Base-by-base conservation (phyloP, 2,888 invertebrate genomes). In the Falcaria lacertinaria region DNA sequence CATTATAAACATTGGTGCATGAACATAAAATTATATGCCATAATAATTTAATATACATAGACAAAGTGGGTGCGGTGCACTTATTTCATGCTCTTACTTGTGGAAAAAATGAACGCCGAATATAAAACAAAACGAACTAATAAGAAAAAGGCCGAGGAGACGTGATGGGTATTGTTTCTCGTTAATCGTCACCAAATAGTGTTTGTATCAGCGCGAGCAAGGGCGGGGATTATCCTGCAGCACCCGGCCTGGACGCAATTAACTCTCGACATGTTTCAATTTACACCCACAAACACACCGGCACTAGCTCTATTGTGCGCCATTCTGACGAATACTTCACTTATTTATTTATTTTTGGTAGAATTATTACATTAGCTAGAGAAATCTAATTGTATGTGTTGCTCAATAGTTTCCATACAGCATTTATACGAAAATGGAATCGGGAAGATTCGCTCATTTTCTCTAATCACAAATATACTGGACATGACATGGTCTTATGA, bases 241-340 rank as follows among this genome's bases (percentile, higher is more conserved):
- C 51, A 50, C 50, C 45, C 35, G 45, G 44, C 68, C 72, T 79
- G 78, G 77, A 80, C 79, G 79, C 85, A 85, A 83, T 83, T 83
- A 84, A 81, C 83, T 80, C 73, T 66, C 77, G 78, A 84, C 84
- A 84, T 83, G 82, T 82, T 83, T 85, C 86, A 87, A 87, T 87
- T 86, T 87, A 85, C 81, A 84, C 81, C 82, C 79, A 78, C 85
- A 80, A 84, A 85, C 81, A 80, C 77, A 65, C 64, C 65, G 57
- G 69, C 71, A 69, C 68, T 67, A 64, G 53, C 60, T n/a, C n/a
- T 56, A 67, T 48, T 65, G 68, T 72, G 62, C 71, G 66, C 44
- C 59, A 52, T 50, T 44, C 51, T 57, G 56, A 52, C 54, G 55
- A 47, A 55, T 54, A 53, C 52, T 50, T 55, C 48, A 44, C 45